Evolutionary conservation across 2,797 vertebrate species (phyloP).

Genomic region (Liparis tanakae): DNA sequence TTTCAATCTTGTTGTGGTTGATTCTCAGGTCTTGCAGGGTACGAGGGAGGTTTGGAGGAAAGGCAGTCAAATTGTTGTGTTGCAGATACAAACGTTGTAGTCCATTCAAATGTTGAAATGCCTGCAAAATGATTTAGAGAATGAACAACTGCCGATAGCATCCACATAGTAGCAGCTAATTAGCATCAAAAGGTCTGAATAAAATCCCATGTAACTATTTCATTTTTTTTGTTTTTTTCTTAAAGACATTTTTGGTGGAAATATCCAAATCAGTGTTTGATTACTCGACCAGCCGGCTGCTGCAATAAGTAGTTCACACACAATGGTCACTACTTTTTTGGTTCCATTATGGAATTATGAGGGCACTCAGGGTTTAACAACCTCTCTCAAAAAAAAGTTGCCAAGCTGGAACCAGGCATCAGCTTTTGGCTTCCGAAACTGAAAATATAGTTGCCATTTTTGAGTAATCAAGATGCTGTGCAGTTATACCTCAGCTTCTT

Average conservation of each 20-base stretch:
- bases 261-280: background rate
- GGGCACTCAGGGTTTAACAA: background rate
- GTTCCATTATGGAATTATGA: background rate
- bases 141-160: background rate
- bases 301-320: background rate
- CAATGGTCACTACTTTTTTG: background rate
- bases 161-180: background rate
- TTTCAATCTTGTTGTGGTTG: slow-evolving; percentile 89
- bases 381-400: background rate
- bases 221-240: background rate
- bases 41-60: slow-evolving; percentile 88
- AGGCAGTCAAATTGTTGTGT: slow-evolving; percentile 91
- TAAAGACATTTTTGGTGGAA: too few relatives aligned
- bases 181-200: background rate
- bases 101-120: slow-evolving; percentile 86
- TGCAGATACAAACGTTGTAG: slow-evolving; percentile 93
- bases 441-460: background rate
- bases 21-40: slow-evolving; percentile 91
- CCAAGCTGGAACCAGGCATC: background rate
- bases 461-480: background rate
- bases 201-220: background rate
- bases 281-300: too few relatives aligned
- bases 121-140: slow-evolving; percentile 50
- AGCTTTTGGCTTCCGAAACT: background rate
- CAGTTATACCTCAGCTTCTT: background rate